A percentile compares a stretch with the other conserved stretches of the same genome.
phyloP scores from a whole-genome alignment of 2,797 vertebrate genomes.

The Lepus townsendii region DNA sequence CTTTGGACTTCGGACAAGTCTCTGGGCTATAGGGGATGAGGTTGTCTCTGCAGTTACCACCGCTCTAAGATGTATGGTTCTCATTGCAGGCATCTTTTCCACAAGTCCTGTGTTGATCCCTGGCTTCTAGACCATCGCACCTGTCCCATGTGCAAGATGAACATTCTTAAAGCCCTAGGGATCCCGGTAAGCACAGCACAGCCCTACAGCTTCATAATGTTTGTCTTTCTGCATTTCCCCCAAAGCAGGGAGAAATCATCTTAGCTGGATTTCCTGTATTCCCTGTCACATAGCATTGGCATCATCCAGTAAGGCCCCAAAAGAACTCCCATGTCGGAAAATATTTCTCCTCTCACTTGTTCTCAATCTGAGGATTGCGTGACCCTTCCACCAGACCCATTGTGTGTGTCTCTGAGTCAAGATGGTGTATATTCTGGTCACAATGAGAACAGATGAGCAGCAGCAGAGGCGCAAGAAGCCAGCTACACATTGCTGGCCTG shows the following conservation, averaged over 20 bases:
- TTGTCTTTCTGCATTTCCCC: slow-evolving; percentile 61
- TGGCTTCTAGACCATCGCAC: slow-evolving; percentile 99
- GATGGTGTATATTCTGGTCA: background rate
- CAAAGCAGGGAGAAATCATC: background rate
- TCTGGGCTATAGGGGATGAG: slow-evolving; percentile 3
- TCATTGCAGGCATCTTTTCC: slow-evolving; percentile 96
- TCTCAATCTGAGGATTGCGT: background rate
- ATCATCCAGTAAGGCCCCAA: background rate
- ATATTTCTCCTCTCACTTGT: background rate
- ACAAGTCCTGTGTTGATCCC: slow-evolving; percentile 99
- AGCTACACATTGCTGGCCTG: fast-evolving
- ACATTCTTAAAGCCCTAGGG: slow-evolving; percentile 99
- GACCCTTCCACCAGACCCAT: background rate
- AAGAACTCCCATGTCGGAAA: background rate
- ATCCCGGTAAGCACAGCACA: slow-evolving; percentile 92
- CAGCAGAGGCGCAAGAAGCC: background rate
- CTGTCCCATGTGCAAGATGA: slow-evolving; percentile 99
- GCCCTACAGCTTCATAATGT: background rate
- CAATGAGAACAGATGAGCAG: fast-evolving
- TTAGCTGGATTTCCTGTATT: background rate
- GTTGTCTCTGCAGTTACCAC: background rate
- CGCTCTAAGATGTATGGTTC: slow-evolving; percentile 84
- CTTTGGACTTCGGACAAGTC: background rate
- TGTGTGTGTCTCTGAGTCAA: background rate
- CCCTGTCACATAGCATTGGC: background rate